Evolutionary conservation across 2,888 invertebrate species (phyloP).

Genomic region (Auanema sp.): DNA sequence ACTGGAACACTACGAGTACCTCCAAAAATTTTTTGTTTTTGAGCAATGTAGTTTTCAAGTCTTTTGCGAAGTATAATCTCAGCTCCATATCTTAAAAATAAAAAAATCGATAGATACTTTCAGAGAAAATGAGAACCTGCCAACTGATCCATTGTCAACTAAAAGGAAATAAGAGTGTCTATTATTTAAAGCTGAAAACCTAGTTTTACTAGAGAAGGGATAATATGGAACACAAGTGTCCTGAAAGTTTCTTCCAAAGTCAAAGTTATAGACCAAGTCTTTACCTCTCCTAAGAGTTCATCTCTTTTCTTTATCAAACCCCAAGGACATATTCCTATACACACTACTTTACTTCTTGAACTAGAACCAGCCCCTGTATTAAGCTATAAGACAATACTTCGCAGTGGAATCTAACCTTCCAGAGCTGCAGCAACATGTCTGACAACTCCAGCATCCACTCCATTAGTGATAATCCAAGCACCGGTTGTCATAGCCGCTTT

Average conservation of each 20-base stretch:
- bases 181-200: conserved; percentile 76
- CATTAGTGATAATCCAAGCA: conserved; percentile 92
- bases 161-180: conserved; percentile 94
- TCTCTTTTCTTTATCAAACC: conserved; percentile 76
- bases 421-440: conserved; percentile 75
- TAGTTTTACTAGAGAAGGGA: conserved; percentile 43
- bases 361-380: conserved; percentile 37
- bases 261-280: neutral
- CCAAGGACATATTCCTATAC: conserved; percentile 98
- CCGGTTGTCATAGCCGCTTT: conserved; percentile 92
- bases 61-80: conserved; percentile 89
- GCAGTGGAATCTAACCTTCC: conserved; percentile 50
- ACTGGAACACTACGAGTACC: conserved; percentile 70
- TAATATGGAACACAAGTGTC: conserved; percentile 55
- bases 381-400: neutral
- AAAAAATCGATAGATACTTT: neutral
- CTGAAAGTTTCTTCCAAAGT: conserved; percentile 24
- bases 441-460: conserved; percentile 77
- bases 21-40: conserved; percentile 54
- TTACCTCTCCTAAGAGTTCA: conserved; percentile 47
- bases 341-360: conserved; percentile 72
- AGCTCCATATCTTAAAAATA: conserved; percentile 66
- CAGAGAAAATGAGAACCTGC: conserved; percentile 64
- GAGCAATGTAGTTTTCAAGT: conserved; percentile 85
- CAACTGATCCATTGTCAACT: conserved; percentile 97